These are phyloP conservation scores for Whitmania pigra DNA, from an alignment of 1,140 invertebrate species.

Conservation along the genomic window DNA sequence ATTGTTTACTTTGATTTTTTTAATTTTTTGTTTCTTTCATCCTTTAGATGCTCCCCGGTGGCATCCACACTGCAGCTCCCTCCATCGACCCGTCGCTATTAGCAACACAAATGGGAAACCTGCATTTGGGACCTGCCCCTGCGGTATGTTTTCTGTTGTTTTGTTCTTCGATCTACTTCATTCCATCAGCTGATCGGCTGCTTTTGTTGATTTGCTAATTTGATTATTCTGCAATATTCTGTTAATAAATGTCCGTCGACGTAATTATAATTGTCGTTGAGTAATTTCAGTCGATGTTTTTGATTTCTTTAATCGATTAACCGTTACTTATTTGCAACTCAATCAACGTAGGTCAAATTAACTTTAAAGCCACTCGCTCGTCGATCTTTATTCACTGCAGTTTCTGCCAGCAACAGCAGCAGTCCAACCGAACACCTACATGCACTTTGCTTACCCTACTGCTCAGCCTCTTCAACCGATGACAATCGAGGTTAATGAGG, in stretches of 20 bases:
- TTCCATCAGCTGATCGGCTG: background rate
- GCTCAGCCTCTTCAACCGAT: background rate
- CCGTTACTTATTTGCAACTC: too few relatives aligned
- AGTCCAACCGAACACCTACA: slow-evolving; percentile 3
- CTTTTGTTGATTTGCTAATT: background rate
- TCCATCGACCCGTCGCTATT: slow-evolving; percentile 1
- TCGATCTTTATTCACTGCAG: background rate
- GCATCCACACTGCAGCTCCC: background rate
- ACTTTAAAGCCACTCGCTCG: background rate
- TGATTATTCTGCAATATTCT: background rate
- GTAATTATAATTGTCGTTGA: too few relatives aligned
- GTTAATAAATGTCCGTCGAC: too few relatives aligned
- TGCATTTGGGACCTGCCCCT: background rate
- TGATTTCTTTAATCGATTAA: background rate
- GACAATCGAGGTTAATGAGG: background rate
- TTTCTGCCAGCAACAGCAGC: background rate
- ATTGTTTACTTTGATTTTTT: background rate
- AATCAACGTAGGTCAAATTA: too few relatives aligned
- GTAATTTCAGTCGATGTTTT: too few relatives aligned
- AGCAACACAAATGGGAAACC: background rate
- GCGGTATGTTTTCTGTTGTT: background rate
- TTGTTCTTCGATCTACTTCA: background rate
- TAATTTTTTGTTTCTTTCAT: background rate
- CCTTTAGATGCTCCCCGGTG: background rate
- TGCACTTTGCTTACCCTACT: background rate